phyloP scores from a whole-genome alignment of 2,113 vertebrate genomes.

The Embiotoca jacksoni region DNA sequence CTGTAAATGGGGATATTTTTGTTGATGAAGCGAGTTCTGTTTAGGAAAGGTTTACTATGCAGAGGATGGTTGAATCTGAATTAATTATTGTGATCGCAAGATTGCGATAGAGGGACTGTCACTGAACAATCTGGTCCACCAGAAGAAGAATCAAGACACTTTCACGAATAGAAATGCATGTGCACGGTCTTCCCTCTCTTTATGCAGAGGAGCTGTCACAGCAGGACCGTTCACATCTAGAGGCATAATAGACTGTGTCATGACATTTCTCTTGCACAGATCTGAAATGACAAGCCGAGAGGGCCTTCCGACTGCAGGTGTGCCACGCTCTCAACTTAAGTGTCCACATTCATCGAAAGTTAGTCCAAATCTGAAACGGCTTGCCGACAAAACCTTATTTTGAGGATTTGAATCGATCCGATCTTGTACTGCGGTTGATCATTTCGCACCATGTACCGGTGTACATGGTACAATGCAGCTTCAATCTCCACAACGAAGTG shows the following conservation, averaged over 20 bases:
- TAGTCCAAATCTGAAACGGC: slow-evolving; percentile 17
- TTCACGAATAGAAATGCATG: background rate
- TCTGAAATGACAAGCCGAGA: slow-evolving; percentile 66
- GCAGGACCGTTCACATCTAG: slow-evolving; percentile 51
- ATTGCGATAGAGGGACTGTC: too few relatives aligned
- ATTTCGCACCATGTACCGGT: background rate
- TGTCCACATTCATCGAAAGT: slow-evolving; percentile 42
- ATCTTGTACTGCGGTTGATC: background rate
- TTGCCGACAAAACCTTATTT: slow-evolving; percentile 17
- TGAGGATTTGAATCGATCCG: slow-evolving; percentile 1
- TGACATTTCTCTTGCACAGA: slow-evolving; percentile 72
- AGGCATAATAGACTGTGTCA: slow-evolving; percentile 67
- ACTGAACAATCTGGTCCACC: background rate
- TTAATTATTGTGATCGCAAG: too few relatives aligned
- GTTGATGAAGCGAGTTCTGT: too few relatives aligned
- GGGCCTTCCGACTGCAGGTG: slow-evolving; percentile 64
- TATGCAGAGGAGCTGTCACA: slow-evolving; percentile 64
- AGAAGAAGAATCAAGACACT: slow-evolving; percentile 3
- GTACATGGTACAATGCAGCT: slow-evolving; percentile 17
- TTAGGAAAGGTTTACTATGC: too few relatives aligned
- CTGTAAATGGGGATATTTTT: too few relatives aligned
- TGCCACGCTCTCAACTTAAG: slow-evolving; percentile 14
- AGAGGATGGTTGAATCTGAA: too few relatives aligned
- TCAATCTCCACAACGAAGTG: slow-evolving; percentile 13
- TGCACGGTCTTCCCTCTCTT: slow-evolving; percentile 25